A percentile compares a stretch with the other conserved stretches of the same genome.
Evolutionary conservation across 2,113 vertebrate species (phyloP).

Genomic region (Tonatia bakeri): DNA sequence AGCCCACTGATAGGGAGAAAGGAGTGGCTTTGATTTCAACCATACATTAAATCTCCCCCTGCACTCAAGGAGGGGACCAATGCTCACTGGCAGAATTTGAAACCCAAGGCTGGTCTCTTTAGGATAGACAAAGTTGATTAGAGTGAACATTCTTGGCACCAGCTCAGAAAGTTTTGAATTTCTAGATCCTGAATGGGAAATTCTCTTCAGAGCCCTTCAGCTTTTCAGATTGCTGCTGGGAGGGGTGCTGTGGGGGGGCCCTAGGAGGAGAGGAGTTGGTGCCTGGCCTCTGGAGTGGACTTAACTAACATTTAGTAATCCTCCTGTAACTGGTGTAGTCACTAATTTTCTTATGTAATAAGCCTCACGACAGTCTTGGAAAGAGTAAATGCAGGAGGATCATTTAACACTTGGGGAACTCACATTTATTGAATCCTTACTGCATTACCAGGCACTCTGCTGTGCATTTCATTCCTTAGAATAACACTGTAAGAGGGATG

Average conservation of each 20-base stretch:
- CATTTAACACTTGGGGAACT: not conserved
- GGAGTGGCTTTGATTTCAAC: constrained; percentile 28
- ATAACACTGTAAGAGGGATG: not conserved
- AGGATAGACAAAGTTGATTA: not conserved
- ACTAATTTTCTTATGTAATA: not conserved
- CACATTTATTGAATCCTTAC: not conserved
- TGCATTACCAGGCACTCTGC: not conserved
- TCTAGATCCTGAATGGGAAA: constrained; percentile 40
- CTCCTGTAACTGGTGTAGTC: not conserved
- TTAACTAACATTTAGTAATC: not conserved
- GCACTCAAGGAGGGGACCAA: not conserved
- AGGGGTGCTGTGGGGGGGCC: not conserved
- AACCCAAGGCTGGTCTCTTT: constrained; percentile 22
- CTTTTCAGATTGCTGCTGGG: not conserved
- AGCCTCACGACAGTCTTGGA: not conserved
- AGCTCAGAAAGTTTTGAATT: constrained; percentile 45
- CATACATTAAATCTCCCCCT: constrained; percentile 13
- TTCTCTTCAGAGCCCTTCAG: not conserved
- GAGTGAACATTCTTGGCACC: constrained; percentile 30
- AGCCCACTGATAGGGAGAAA: not conserved
- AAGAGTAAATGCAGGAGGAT: not conserved
- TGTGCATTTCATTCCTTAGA: not conserved
- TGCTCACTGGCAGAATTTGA: constrained; percentile 30
- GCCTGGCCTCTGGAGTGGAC: not conserved
- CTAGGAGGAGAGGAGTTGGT: not conserved